Evolutionary conservation across 92 coral and sea anemone genomes (phyloP), one percentile per base, ranked within the genome.

Genomic region (Porites rus): DNA sequence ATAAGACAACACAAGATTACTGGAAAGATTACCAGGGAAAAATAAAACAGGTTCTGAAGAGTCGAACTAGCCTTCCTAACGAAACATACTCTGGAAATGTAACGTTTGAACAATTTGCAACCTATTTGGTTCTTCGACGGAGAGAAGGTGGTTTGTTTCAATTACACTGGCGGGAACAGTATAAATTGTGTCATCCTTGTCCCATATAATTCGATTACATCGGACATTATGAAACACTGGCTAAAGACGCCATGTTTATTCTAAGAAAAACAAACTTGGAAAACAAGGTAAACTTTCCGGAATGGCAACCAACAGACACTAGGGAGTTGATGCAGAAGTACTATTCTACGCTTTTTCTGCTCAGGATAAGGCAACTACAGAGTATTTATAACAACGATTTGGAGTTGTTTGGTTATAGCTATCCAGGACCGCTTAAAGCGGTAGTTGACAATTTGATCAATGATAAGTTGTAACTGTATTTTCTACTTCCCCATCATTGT

Each of bases 341-440:
- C 56, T 82, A 82, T 38, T 82, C 86, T 7, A 66, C 58, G 43
- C 46, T 70, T 18, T 78, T 78, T 0, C 68, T 71, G 1, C 78
- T 3, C 38, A 70, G 86, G 86, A 82, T 82, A 8, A 2, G 28
- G 21, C 56, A 82, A 68, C 38, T 82, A 58, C 60, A 78, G 2
- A 56, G 78, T 12, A 28, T 70, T 67, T 82, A 82, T 21, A 76
- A 54, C 19, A 82, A 66, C 22, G 71, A 61, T 43, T 82, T 82
- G 12, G 86, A 70, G 28, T 69, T 82, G 78, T 82, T 82, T 58
- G 86, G 78, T 0, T 82, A 82, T 82, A 17, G 69, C 6, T 82
- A 69, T 70, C 78, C 78, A 6, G 86, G 86, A 9, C 69, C 78
- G 11, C 86, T 82, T 11, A 14, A 56, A 14, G 61, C 61, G 46